Percentiles rank a stretch among this genome's conserved stretches.
These are phyloP conservation scores for Platynereis dumerilii DNA, from an alignment of 2,888 invertebrate species.

Conservation along the genomic window DNA sequence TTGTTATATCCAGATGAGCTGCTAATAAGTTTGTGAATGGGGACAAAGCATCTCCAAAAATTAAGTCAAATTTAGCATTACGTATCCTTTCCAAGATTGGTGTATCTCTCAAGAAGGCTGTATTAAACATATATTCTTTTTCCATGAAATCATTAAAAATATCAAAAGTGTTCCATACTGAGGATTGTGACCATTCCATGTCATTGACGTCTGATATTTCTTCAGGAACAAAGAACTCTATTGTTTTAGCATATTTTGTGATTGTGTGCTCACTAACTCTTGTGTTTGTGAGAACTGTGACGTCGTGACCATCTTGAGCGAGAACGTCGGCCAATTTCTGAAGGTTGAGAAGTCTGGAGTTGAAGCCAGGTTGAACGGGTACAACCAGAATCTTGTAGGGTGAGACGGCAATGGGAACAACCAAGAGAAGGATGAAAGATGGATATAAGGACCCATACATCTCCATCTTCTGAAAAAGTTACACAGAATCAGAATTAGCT, in stretches of 20 bases:
- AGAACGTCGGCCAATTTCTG: neutral
- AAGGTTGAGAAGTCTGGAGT: neutral
- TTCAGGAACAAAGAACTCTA: neutral
- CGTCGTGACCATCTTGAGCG: conserved; percentile 1
- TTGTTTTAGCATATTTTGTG: neutral
- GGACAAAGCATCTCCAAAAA: neutral
- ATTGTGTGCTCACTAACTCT: neutral
- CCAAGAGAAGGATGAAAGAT: too few species aligned
- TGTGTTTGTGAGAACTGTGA: neutral
- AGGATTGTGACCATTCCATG: neutral
- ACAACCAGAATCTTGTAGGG: too few species aligned
- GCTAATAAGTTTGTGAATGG: neutral
- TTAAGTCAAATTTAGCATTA: neutral
- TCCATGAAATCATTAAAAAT: neutral
- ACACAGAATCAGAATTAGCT: too few species aligned
- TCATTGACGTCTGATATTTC: neutral
- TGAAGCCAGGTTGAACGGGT: too few species aligned
- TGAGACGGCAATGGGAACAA: too few species aligned
- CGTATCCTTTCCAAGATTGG: neutral
- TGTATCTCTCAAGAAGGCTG: neutral
- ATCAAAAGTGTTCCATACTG: too few species aligned
- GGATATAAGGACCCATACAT: too few species aligned
- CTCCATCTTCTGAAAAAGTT: too few species aligned
- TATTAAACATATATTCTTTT: neutral
- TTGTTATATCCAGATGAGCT: neutral